Conservation (phyloP, 1,140 invertebrate genomes). For the Zaprionus gabonicus region DNA sequence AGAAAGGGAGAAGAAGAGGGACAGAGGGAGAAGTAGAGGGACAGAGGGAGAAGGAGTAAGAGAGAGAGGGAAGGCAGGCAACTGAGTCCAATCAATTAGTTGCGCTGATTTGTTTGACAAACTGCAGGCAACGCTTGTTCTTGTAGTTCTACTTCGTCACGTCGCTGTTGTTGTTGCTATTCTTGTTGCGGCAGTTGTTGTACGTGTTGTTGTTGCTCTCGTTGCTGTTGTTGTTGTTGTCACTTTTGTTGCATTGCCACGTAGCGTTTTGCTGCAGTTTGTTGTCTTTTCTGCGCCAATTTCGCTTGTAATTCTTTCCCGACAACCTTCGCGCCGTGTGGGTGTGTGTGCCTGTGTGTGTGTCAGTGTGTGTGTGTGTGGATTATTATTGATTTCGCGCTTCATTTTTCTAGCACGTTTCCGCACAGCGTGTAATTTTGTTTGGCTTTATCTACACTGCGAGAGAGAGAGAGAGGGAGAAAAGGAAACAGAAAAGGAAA, state of each 20-base stretch:
- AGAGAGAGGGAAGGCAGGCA: not conserved
- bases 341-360: conserved; percentile 20
- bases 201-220: not conserved
- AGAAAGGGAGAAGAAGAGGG: not conserved
- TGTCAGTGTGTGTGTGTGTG: conserved; percentile 29
- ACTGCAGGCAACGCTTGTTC: conserved; percentile 30
- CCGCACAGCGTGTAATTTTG: conserved; percentile 76
- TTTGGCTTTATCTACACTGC: conserved; percentile 63
- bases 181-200: too few species aligned
- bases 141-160: not conserved
- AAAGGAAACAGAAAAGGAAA: too few species aligned
- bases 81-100: conserved; percentile 48
- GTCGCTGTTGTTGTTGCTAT: not conserved
- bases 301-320: conserved; percentile 25
- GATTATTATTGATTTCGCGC: conserved; percentile 77
- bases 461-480: not conserved
- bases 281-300: conserved; percentile 48
- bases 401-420: conserved; percentile 79
- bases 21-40: too few species aligned
- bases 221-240: conserved; percentile 15
- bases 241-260: conserved; percentile 38
- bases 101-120: conserved; percentile 59
- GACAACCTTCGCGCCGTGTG: not conserved
- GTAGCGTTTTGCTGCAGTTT: conserved; percentile 44
- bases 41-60: not conserved